phyloP scores from a whole-genome alignment of 2,113 vertebrate species.

The Fulmarus glacialis region DNA sequence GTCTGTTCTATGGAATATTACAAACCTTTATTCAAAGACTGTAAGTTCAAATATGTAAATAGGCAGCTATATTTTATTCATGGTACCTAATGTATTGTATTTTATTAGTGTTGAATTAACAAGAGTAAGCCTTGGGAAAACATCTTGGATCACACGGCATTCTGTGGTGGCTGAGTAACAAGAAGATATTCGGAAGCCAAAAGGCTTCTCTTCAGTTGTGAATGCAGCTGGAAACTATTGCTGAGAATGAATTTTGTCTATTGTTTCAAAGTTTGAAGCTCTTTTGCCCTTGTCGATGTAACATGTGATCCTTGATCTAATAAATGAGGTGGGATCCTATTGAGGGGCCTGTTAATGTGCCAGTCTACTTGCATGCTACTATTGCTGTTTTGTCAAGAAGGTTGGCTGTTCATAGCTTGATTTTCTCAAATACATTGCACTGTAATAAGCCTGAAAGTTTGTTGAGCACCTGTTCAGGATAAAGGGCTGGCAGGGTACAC shows the following conservation, averaged over 20 bases:
- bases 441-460: neutral
- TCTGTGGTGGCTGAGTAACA: neutral
- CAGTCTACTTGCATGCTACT: neutral
- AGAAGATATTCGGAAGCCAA: neutral
- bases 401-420: neutral
- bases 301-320: neutral
- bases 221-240: neutral
- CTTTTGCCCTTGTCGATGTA: neutral
- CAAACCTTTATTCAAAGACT: neutral
- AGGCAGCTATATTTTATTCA: neutral
- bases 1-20: neutral
- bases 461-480: constrained; percentile 40
- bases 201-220: neutral
- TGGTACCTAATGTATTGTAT: neutral
- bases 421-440: neutral
- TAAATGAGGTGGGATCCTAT: neutral
- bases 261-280: neutral
- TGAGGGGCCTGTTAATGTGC: neutral
- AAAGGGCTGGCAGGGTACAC: constrained; percentile 13
- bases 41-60: neutral
- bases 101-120: neutral
- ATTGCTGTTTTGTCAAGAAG: neutral
- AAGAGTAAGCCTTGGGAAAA: neutral
- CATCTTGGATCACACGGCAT: neutral
- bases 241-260: neutral